These are phyloP conservation scores for Apodemia hepburni DNA, from an alignment of 2,888 invertebrate genomes.

Conservation along the genomic window DNA sequence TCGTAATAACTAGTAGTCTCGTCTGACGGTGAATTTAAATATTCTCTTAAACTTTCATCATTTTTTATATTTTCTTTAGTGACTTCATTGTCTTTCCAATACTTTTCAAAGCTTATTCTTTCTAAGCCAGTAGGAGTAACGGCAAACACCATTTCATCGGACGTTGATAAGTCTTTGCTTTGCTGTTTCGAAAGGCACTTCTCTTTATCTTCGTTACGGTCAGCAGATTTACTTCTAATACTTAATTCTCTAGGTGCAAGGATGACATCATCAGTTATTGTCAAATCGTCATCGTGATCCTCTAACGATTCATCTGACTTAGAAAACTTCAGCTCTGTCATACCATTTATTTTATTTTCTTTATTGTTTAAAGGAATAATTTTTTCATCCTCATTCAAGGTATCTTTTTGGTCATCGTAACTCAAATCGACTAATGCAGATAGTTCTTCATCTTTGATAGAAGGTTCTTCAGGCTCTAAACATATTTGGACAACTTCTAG, in stretches of 20 bases:
- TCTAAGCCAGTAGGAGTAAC: constrained; percentile 75
- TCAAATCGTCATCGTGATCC: constrained; percentile 71
- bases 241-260: constrained; percentile 60
- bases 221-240: constrained; percentile 54
- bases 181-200: constrained; percentile 65
- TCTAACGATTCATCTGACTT: constrained; percentile 70
- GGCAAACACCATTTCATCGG: constrained; percentile 77
- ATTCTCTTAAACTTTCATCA: constrained; percentile 70
- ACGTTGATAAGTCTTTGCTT: constrained; percentile 74
- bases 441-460: constrained; percentile 73
- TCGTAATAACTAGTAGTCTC: constrained; percentile 53
- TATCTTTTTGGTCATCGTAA: constrained; percentile 54
- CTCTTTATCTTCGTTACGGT: constrained; percentile 45
- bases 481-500: constrained; percentile 82
- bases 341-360: constrained; percentile 49
- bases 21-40: constrained; percentile 55
- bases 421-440: constrained; percentile 69
- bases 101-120: constrained; percentile 73
- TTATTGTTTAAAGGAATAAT: constrained; percentile 34
- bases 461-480: constrained; percentile 79
- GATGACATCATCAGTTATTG: constrained; percentile 72
- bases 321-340: constrained; percentile 51
- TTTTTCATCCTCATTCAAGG: constrained; percentile 35
- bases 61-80: constrained; percentile 56
- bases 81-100: constrained; percentile 65